phyloP scores from a whole-genome alignment of 2,797 vertebrate genomes.

The Tragelaphus oryx region DNA sequence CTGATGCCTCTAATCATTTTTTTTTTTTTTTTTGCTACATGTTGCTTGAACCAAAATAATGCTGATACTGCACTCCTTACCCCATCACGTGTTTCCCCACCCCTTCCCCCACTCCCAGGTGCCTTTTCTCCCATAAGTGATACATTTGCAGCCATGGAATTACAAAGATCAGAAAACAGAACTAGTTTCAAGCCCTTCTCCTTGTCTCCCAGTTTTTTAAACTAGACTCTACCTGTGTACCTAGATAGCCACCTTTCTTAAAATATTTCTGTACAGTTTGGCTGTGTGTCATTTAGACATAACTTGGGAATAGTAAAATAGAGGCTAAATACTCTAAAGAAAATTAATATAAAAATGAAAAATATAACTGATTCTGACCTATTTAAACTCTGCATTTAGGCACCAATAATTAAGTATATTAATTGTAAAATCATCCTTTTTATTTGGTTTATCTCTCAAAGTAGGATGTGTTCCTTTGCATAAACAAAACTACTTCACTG shows the following conservation, averaged over 20 bases:
- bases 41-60: constrained; percentile 63
- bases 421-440: constrained; percentile 29
- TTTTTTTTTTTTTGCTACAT: not conserved
- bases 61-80: not conserved
- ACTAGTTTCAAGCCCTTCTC: not conserved
- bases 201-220: not conserved
- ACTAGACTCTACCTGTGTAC: not conserved
- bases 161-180: constrained; percentile 38
- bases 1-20: constrained; percentile 40
- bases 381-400: not conserved
- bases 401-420: constrained; percentile 42
- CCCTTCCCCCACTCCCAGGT: not conserved
- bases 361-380: not conserved
- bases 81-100: not conserved
- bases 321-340: constrained; percentile 14
- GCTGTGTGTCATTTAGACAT: not conserved
- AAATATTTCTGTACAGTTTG: constrained; percentile 8
- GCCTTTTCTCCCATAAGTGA: constrained; percentile 28
- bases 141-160: not conserved
- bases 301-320: not conserved
- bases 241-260: not conserved
- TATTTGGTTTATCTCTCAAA: constrained; percentile 1
- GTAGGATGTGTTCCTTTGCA: not conserved
- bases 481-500: constrained; percentile 4
- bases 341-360: constrained; percentile 37